Evolutionary conservation across 2,113 vertebrate species (phyloP).

Genomic region (Siniperca chuatsi): DNA sequence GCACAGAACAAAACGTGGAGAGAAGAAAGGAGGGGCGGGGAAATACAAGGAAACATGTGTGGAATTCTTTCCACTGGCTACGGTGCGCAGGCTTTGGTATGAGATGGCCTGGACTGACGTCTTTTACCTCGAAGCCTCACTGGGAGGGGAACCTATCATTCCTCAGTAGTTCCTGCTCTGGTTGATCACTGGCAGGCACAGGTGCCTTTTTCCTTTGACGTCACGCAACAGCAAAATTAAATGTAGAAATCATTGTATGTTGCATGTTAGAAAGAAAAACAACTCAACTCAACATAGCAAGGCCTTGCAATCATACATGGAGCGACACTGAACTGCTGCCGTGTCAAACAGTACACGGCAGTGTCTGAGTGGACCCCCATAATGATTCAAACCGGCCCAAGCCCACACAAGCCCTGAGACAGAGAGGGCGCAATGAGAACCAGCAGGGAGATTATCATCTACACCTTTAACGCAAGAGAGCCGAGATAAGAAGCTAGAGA

Average conservation of each 20-base stretch:
- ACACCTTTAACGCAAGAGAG: conserved; percentile 60
- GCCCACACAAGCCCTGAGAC: conserved; percentile 40
- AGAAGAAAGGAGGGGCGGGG: conserved; percentile 66
- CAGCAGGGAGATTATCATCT: conserved; percentile 62
- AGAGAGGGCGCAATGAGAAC: conserved; percentile 50
- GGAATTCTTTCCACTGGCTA: conserved; percentile 77
- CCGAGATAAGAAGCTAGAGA: conserved; percentile 51
- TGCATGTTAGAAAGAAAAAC: background rate
- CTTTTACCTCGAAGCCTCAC: conserved; percentile 49
- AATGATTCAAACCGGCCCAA: conserved; percentile 55
- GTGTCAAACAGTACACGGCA: conserved; percentile 10
- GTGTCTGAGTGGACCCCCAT: conserved; percentile 30
- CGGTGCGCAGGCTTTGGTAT: conserved; percentile 47
- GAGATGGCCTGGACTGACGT: conserved; percentile 55
- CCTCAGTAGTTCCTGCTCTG: conserved; percentile 11
- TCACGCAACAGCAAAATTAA: background rate
- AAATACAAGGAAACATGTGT: conserved; percentile 74
- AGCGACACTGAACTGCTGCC: background rate
- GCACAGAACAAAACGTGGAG: conserved; percentile 58
- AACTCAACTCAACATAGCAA: background rate
- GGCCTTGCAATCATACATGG: conserved; percentile 5
- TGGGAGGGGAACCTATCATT: conserved; percentile 41
- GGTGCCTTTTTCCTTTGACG: background rate
- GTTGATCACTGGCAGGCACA: conserved; percentile 12
- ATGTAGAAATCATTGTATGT: background rate